A percentile compares a stretch with the other conserved stretches of the same genome.
Evolutionary conservation across 2,888 invertebrate genomes (phyloP).

Genomic region (Dyspetes luteomarginatus): DNA sequence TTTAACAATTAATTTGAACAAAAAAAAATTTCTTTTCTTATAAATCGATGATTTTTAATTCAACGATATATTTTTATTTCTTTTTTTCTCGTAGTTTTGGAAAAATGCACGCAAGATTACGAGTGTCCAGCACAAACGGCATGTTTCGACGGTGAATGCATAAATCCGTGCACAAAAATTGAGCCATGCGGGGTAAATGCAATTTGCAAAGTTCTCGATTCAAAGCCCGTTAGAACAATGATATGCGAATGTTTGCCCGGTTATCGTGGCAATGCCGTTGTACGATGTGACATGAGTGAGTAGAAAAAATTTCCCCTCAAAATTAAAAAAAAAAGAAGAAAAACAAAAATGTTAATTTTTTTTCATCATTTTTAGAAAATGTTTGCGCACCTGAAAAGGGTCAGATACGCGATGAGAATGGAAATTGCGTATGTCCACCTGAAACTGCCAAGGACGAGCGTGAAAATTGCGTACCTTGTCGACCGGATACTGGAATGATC

Average conservation of each 20-base stretch:
- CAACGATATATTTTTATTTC: background rate
- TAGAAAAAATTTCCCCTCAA: constrained; percentile 68
- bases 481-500: constrained; percentile 88
- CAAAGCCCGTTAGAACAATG: constrained; percentile 93
- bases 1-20: background rate
- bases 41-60: background rate
- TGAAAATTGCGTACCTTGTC: constrained; percentile 91
- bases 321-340: no score
- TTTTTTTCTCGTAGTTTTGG: constrained; percentile 84
- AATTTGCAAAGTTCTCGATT: constrained; percentile 91
- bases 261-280: constrained; percentile 93
- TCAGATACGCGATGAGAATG: constrained; percentile 86
- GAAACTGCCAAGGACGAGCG: constrained; percentile 90
- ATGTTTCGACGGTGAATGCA: constrained; percentile 92
- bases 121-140: constrained; percentile 94
- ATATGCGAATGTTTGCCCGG: constrained; percentile 94
- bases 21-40: background rate
- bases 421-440: constrained; percentile 90
- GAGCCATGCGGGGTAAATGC: constrained; percentile 93
- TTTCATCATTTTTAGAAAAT: constrained; percentile 82
- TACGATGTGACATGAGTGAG: constrained; percentile 92
- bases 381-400: constrained; percentile 89
- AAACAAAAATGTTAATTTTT: background rate
- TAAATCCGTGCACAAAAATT: constrained; percentile 92
- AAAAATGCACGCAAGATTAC: constrained; percentile 89